Evolutionary conservation across 2,113 vertebrate species (phyloP).

Genomic region (Eptesicus fuscus): DNA sequence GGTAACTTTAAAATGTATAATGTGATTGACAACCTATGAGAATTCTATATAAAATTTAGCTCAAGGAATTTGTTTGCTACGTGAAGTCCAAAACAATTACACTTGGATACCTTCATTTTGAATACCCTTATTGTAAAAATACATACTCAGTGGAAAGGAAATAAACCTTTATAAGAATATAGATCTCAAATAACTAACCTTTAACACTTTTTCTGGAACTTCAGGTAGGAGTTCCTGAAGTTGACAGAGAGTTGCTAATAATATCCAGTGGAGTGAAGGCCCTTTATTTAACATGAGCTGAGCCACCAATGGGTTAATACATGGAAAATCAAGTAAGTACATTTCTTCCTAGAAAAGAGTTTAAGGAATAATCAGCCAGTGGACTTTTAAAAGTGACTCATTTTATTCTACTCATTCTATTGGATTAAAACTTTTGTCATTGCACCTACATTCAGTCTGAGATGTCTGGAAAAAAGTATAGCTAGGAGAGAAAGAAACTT

Average conservation of each 20-base stretch:
- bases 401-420: conserved; percentile 21
- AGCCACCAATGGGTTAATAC: conserved; percentile 90
- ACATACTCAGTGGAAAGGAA: neutral
- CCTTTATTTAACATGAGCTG: conserved; percentile 90
- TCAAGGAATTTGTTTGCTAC: conserved; percentile 51
- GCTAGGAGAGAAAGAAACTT: neutral
- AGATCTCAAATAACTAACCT: conserved; percentile 82
- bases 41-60: conserved; percentile 27
- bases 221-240: conserved; percentile 89
- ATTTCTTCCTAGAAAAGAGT: conserved; percentile 85
- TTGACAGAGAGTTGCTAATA: conserved; percentile 84
- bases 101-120: neutral
- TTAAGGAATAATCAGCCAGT: conserved; percentile 49
- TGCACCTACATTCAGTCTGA: conserved; percentile 1
- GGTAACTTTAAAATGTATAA: conserved; percentile 44
- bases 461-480: neutral
- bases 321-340: conserved; percentile 88
- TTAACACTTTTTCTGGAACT: conserved; percentile 90
- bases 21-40: neutral
- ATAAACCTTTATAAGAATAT: neutral
- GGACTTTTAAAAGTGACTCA: conserved; percentile 23
- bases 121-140: neutral
- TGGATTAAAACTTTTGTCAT: conserved; percentile 1
- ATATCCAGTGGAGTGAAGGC: conserved; percentile 84
- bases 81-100: conserved; percentile 5